Evolutionary conservation across 2,797 vertebrate species (phyloP), one percentile per base, ranked within the genome.

Genomic region (Danionella dracula): DNA sequence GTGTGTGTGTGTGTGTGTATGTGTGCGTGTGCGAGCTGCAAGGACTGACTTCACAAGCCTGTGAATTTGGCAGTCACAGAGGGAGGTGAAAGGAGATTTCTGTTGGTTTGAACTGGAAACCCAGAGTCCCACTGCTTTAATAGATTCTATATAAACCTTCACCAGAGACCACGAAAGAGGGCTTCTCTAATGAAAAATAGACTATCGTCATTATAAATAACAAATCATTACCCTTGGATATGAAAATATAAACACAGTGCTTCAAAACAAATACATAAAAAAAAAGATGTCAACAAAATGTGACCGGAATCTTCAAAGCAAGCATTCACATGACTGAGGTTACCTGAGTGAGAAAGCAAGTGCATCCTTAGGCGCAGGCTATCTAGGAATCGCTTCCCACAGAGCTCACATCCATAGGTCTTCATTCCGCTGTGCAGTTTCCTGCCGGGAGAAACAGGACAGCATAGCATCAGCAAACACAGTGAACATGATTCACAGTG

Each of bases 371-470:
- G 94, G 74, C 96, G 91, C 74, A 98, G 89, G 75, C 96, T 98
- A 88, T 98, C 96, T 84, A 98, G 90, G 89, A 91, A 91, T 79
- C 85, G 87, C 85, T 98, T 98, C 71, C 96, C 96, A 8, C 96
- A 98, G 80, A 97, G 86, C 82, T 98, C 96, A 16, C 96, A 99
- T 80, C 93, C 93, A 2, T 97, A 98, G 0, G 94, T 98, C 91
- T 97, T 99, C 93, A 98, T 97, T 50, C 93, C 94, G 57, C 95
- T 97, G 90, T 98, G 96, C 83, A 97, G 93, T 84, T 97, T 98
- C 92, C 95, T 99, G 81, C 73, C 72, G 79, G 70, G 79, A 59
- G 72, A 82, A 67, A 72, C 60, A 71, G 48, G 57, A 71, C 75
- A 45, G 73, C 91, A 65, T 88, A 21, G 73, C 65, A 79, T 76